Evolutionary conservation across 2,113 vertebrate genomes (phyloP).

Genomic region (Conger conger): DNA sequence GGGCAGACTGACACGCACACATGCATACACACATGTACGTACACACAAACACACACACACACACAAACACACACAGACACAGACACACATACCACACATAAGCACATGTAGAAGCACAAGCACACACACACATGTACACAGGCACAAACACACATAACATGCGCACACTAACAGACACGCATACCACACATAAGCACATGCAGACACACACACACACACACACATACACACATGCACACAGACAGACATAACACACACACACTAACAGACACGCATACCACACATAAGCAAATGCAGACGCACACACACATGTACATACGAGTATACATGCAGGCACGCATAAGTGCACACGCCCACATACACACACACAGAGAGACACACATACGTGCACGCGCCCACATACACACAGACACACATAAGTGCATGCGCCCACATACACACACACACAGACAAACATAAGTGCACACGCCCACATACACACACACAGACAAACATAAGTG

Average conservation of each 20-base stretch:
- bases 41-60: neutral
- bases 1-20: constrained; percentile 30
- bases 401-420: no score
- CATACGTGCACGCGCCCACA: no score
- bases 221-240: neutral
- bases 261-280: neutral
- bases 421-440: no score
- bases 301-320: constrained; percentile 25
- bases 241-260: neutral
- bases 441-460: no score
- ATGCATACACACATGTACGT: constrained; percentile 25
- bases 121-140: neutral
- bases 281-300: neutral
- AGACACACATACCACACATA: constrained; percentile 24
- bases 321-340: no score
- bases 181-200: constrained; percentile 61
- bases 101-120: no score
- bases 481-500: neutral
- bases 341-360: no score
- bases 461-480: neutral
- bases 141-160: no score
- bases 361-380: no score
- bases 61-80: neutral
- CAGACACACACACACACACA: neutral
- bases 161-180: constrained; percentile 26